Conservation (phyloP, 2,888 invertebrate genomes). For the Phasia obesa region DNA sequence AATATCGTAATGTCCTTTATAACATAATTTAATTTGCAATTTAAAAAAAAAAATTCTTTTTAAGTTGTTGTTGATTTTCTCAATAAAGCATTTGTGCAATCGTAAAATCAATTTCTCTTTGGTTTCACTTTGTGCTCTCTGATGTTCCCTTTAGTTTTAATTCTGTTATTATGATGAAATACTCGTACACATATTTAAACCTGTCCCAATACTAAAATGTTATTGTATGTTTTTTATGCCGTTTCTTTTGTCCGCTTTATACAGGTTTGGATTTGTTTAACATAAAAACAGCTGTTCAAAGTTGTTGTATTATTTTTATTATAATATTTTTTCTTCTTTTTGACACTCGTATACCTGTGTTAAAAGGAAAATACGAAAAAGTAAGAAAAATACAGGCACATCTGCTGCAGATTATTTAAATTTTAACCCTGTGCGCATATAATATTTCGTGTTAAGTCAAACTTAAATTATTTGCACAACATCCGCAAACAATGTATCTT, state of each 20-base stretch:
- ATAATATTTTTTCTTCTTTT: neutral
- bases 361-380: neutral
- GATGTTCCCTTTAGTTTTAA: neutral
- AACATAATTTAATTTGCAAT: no score
- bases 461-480: no score
- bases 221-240: slow-evolving; percentile 3
- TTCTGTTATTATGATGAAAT: neutral
- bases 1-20: no score
- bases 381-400: slow-evolving; percentile 9
- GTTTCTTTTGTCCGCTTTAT: neutral
- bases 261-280: slow-evolving; percentile 17
- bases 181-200: neutral
- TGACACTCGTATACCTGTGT: neutral
- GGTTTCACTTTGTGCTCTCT: neutral
- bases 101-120: neutral
- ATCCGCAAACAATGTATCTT: no score
- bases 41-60: no score
- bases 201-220: slow-evolving; percentile 8
- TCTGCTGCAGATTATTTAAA: slow-evolving; percentile 18
- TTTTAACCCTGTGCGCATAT: neutral
- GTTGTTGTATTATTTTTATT: neutral
- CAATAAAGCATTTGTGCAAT: neutral
- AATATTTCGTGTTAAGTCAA: no score
- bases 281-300: slow-evolving; percentile 28
- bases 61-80: neutral